Conservation (phyloP, 1,140 invertebrate species). For the Batillaria attramentaria region DNA sequence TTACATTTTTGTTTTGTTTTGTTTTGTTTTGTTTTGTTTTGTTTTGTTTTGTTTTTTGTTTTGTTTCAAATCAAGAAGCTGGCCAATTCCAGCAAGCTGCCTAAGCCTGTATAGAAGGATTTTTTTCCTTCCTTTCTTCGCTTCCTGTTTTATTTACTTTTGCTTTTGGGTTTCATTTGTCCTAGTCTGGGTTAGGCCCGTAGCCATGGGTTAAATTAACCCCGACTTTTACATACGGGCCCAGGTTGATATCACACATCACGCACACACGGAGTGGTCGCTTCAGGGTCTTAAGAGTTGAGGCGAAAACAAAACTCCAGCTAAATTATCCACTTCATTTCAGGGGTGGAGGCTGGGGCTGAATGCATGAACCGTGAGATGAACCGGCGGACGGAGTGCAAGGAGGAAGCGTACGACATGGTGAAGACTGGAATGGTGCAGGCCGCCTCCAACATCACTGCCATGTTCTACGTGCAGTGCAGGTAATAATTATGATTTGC, state of each 20-base stretch:
- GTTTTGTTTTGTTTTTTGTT: no score
- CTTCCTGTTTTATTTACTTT: no score
- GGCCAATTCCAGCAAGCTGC: no score
- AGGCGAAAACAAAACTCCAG: not conserved
- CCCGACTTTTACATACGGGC: no score
- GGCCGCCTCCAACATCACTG: slow-evolving; percentile 8
- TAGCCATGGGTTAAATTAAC: no score
- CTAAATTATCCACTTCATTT: no score
- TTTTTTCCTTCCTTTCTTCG: no score
- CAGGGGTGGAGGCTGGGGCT: slow-evolving; percentile 27
- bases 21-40: not conserved
- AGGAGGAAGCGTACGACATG: slow-evolving; percentile 28
- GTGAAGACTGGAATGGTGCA: slow-evolving; percentile 20
- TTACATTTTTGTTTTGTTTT: not conserved
- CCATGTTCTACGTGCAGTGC: slow-evolving; percentile 36
- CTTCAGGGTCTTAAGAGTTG: not conserved
- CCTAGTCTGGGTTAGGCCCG: no score
- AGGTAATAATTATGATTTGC: no score
- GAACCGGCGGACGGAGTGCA: slow-evolving; percentile 22
- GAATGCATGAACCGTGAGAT: slow-evolving; percentile 34
- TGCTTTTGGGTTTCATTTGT: no score
- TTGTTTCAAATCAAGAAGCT: no score
- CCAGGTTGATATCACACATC: not conserved
- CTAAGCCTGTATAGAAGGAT: no score
- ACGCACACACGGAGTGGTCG: not conserved